These are phyloP conservation scores for Cuculus canorus DNA, from an alignment of 2,797 vertebrate species.

Conservation along the genomic window DNA sequence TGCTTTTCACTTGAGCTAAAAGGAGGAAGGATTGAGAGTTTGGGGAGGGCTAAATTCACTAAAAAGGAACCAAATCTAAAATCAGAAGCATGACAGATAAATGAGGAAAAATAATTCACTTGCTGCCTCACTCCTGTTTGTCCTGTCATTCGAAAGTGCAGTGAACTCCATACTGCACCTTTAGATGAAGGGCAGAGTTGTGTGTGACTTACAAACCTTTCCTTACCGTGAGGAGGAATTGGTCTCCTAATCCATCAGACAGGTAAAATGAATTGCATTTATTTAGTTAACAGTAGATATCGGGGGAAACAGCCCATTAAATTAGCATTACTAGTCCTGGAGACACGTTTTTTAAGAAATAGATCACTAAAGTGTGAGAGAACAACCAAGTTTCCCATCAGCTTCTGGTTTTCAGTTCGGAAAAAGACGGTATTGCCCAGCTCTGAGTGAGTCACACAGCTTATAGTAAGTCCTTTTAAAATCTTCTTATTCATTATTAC, in stretches of 20 bases:
- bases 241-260: not conserved
- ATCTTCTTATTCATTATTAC: not conserved
- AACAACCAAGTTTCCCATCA: not conserved
- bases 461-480: not conserved
- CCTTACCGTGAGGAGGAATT: not conserved
- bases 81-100: not conserved
- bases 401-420: not conserved
- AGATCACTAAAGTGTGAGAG: not conserved
- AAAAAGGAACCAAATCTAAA: not conserved
- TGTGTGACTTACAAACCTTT: not conserved
- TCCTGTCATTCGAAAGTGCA: not conserved
- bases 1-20: not conserved
- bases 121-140: not conserved
- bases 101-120: not conserved
- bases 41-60: not conserved
- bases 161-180: not conserved
- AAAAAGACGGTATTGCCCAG: accelerated
- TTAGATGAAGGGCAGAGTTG: not conserved
- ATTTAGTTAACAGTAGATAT: not conserved
- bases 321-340: not conserved
- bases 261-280: not conserved
- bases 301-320: constrained; percentile 11
- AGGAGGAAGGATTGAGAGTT: not conserved
- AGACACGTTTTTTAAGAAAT: constrained; percentile 1
- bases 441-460: not conserved